Evolutionary conservation across 2,113 vertebrate species (phyloP).

Genomic region (Lepidothrix coronata): DNA sequence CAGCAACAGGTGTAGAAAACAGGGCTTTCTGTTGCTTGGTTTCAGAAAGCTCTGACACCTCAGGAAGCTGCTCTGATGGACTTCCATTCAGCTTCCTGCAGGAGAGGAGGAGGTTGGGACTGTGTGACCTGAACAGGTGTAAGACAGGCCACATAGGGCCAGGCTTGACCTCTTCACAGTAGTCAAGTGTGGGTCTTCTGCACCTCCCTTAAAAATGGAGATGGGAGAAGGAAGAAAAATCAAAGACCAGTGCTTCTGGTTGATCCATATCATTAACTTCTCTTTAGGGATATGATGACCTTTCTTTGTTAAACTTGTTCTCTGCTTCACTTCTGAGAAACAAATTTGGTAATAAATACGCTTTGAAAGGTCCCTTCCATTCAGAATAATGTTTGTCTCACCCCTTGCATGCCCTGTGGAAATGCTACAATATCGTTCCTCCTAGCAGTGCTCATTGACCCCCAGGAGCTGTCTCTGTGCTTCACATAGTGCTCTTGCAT

Average conservation of each 20-base stretch:
- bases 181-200: neutral
- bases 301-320: neutral
- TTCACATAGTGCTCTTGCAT: neutral
- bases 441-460: neutral
- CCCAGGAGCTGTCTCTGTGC: neutral
- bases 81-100: neutral
- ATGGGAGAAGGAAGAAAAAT: neutral
- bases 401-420: neutral
- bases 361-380: neutral
- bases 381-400: neutral
- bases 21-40: neutral
- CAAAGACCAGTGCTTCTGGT: neutral
- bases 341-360: neutral
- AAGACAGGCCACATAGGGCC: neutral
- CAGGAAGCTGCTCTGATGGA: neutral
- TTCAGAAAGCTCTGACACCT: neutral
- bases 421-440: neutral
- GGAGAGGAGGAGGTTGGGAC: neutral
- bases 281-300: neutral
- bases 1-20: neutral
- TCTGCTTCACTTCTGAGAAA: neutral
- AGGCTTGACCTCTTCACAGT: neutral
- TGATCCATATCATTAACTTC: neutral
- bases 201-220: neutral
- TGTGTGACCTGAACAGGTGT: neutral